Percentiles rank a stretch among this genome's conserved stretches.
phyloP scores from a whole-genome alignment of 2,797 vertebrate genomes.

The Fistularia tabacaria region DNA sequence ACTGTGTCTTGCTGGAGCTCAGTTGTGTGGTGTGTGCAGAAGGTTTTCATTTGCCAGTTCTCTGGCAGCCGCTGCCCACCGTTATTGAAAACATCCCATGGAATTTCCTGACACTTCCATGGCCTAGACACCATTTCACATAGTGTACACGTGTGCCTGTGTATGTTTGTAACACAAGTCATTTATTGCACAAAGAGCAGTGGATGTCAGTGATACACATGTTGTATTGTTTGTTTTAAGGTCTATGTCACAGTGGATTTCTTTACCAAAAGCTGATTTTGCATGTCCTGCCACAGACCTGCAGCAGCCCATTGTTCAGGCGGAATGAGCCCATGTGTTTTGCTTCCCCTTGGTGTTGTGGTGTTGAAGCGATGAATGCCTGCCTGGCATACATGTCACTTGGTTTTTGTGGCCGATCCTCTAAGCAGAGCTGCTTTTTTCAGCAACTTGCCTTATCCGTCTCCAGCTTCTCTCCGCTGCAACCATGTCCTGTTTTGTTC shows the following conservation, averaged over 20 bases:
- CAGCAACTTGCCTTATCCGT: neutral
- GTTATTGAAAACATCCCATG: constrained; percentile 80
- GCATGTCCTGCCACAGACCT: constrained; percentile 12
- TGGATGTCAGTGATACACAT: constrained; percentile 51
- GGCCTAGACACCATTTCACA: constrained; percentile 52
- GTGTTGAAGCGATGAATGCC: constrained; percentile 58
- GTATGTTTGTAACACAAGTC: constrained; percentile 36
- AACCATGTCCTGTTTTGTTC: constrained; percentile 11
- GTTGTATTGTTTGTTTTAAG: constrained; percentile 32
- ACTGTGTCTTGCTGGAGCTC: constrained; percentile 37
- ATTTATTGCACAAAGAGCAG: constrained; percentile 35
- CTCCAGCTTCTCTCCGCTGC: neutral
- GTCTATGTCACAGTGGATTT: constrained; percentile 4
- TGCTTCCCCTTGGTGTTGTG: constrained; percentile 35
- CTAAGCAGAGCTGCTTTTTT: constrained; percentile 33
- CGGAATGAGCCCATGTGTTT: constrained; percentile 62
- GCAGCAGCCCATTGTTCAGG: constrained; percentile 48
- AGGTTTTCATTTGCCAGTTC: constrained; percentile 73
- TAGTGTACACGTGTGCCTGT: constrained; percentile 19
- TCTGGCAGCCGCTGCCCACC: constrained; percentile 50
- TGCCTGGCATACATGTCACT: constrained; percentile 40
- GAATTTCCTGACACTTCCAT: constrained; percentile 75
- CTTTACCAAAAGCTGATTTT: constrained; percentile 4
- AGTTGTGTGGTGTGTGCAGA: constrained; percentile 58
- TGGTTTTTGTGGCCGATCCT: constrained; percentile 42